Percentiles rank a stretch among this genome's conserved stretches.
phyloP scores from a whole-genome alignment of 2,113 vertebrate species.

The Peromyscus californicus region DNA sequence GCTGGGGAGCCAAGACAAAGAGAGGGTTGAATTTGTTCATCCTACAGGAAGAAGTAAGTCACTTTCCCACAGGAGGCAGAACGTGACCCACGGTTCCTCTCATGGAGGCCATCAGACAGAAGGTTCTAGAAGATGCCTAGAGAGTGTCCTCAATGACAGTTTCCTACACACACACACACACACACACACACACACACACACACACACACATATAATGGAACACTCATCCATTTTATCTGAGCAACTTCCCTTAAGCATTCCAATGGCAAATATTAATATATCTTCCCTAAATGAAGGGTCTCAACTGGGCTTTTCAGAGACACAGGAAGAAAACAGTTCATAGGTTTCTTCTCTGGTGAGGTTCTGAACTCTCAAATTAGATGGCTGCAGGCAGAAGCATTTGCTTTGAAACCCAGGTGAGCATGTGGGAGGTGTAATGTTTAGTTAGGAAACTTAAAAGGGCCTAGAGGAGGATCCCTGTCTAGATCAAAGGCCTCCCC shows the following conservation, averaged over 20 bases:
- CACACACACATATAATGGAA: background rate
- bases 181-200: too few relatives aligned
- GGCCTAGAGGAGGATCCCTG: conserved; percentile 48
- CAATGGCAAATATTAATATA: background rate
- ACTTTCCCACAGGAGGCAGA: background rate
- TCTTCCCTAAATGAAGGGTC: background rate
- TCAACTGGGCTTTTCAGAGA: background rate
- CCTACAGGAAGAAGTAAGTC: background rate
- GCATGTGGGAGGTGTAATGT: conserved; percentile 25
- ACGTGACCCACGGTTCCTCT: background rate
- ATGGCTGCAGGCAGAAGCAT: background rate
- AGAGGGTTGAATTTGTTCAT: background rate
- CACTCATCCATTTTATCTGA: background rate
- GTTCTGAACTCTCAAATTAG: background rate
- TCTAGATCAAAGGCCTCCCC: conserved; percentile 68
- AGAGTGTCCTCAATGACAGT: background rate
- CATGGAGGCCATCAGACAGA: background rate
- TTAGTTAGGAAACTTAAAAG: conserved; percentile 57
- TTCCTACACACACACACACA: background rate
- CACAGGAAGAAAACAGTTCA: background rate
- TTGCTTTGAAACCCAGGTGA: conserved; percentile 57
- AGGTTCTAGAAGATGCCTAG: background rate
- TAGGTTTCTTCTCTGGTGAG: background rate
- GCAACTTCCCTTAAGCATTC: conserved; percentile 3
- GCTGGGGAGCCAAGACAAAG: background rate